Conservation (phyloP, 1,140 invertebrate genomes). For the Drosophila paulistorum region DNA sequence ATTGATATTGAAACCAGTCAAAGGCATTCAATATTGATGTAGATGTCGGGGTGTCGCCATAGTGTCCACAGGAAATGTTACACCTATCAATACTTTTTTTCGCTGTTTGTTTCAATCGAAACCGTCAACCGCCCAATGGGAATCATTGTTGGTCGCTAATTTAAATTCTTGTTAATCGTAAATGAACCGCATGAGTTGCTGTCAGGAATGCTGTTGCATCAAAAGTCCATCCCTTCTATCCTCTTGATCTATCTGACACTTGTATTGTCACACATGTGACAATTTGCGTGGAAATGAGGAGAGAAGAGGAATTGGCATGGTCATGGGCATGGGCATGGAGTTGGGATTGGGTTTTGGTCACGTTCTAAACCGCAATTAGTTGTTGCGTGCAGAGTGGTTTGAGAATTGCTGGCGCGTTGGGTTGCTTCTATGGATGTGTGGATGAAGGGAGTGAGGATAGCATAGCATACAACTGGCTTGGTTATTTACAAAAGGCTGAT, state of each 20-base stretch:
- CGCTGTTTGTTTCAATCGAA: conserved; percentile 20
- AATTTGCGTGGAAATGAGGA: not conserved
- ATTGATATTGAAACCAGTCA: conserved; percentile 68
- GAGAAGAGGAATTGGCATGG: not conserved
- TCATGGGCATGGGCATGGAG: conserved; percentile 4
- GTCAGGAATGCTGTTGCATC: conserved; percentile 25
- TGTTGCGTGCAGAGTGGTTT: conserved; percentile 30
- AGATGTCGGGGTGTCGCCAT: conserved; percentile 1
- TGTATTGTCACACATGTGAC: conserved; percentile 5
- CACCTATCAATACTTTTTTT: too few species aligned
- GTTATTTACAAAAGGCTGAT: conserved; percentile 70
- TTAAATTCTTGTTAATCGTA: conserved; percentile 72
- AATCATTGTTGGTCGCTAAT: conserved; percentile 59
- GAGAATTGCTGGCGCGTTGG: conserved; percentile 38
- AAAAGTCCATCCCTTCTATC: conserved; percentile 2
- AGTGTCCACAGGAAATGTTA: too few species aligned
- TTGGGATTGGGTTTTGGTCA: conserved; percentile 46
- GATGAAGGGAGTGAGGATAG: conserved; percentile 33
- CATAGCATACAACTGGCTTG: conserved; percentile 26
- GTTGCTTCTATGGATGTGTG: too few species aligned
- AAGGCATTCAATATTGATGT: conserved; percentile 51
- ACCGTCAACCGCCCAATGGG: not conserved
- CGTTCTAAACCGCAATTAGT: conserved; percentile 75
- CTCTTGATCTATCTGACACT: conserved; percentile 2
- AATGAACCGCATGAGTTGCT: conserved; percentile 42